Evolutionary conservation across 2,888 invertebrate species (phyloP).

Genomic region (Antitype chi): DNA sequence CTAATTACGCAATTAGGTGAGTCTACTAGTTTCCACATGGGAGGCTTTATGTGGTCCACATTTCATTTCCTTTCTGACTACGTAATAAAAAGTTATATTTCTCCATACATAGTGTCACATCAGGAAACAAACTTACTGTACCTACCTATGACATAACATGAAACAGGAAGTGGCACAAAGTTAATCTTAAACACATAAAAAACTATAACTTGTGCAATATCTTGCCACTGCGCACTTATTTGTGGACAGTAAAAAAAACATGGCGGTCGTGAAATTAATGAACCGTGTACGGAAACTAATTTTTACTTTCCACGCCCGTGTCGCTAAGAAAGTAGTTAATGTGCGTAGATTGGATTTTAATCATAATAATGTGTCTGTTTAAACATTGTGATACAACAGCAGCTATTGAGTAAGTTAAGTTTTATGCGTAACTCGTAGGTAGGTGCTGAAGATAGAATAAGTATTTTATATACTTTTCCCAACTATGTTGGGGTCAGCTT

Average conservation of each 20-base stretch:
- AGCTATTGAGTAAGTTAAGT: slow-evolving; percentile 1
- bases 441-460: not conserved
- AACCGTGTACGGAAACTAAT: slow-evolving; percentile 76
- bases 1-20: slow-evolving; percentile 54
- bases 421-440: not conserved
- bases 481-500: too few species aligned
- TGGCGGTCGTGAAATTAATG: slow-evolving; percentile 74
- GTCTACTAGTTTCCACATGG: slow-evolving; percentile 21
- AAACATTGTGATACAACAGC: slow-evolving; percentile 22
- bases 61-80: slow-evolving; percentile 55
- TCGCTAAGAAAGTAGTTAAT: slow-evolving; percentile 65
- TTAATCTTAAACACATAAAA: slow-evolving; percentile 65
- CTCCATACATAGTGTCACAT: slow-evolving; percentile 37
- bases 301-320: slow-evolving; percentile 67
- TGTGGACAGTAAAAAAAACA: slow-evolving; percentile 59
- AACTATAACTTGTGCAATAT: slow-evolving; percentile 71
- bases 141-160: slow-evolving; percentile 64
- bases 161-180: slow-evolving; percentile 65
- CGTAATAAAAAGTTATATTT: slow-evolving; percentile 50
- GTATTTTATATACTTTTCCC: too few species aligned
- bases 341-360: slow-evolving; percentile 51
- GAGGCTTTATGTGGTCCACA: slow-evolving; percentile 49
- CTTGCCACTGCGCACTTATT: slow-evolving; percentile 61
- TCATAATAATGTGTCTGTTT: slow-evolving; percentile 15
- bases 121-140: slow-evolving; percentile 60